Evolutionary conservation across 2,888 invertebrate genomes (phyloP).

Genomic region (Hydraecia micacea): DNA sequence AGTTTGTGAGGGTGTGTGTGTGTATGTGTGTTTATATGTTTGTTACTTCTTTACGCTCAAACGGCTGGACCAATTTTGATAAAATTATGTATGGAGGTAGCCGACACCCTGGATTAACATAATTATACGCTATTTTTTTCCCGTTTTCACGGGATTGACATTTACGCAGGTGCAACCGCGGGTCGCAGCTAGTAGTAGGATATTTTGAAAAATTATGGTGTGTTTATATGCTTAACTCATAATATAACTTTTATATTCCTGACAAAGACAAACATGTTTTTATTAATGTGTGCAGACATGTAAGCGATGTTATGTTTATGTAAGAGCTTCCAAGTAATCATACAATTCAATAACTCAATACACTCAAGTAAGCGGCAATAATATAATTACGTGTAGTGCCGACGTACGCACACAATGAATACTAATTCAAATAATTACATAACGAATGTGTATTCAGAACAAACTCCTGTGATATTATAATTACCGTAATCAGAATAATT

Average conservation of each 20-base stretch:
- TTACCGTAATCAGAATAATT: conserved; percentile 5
- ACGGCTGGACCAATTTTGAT: too few species aligned
- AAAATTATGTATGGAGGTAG: too few species aligned
- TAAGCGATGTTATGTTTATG: not conserved
- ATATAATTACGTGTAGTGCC: not conserved
- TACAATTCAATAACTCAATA: conserved; percentile 1
- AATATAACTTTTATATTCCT: not conserved
- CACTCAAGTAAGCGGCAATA: not conserved
- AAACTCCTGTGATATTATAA: not conserved
- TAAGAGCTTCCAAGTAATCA: not conserved
- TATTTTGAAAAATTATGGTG: not conserved
- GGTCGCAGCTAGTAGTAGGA: not conserved
- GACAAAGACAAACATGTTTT: not conserved
- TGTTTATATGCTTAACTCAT: not conserved
- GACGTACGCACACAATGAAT: conserved; percentile 8
- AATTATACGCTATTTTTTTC: too few species aligned
- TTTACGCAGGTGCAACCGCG: too few species aligned
- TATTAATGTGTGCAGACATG: not conserved
- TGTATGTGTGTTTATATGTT: too few species aligned
- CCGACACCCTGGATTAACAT: too few species aligned
- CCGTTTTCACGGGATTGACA: too few species aligned
- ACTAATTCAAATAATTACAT: conserved; percentile 7
- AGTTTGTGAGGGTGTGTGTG: too few species aligned
- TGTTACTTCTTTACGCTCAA: too few species aligned
- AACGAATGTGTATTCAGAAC: not conserved